These are phyloP conservation scores for Aurelia coerulea DNA, from an alignment of 30 jellyfish, hydroid and myxozoan genomes.

Conservation along the genomic window DNA sequence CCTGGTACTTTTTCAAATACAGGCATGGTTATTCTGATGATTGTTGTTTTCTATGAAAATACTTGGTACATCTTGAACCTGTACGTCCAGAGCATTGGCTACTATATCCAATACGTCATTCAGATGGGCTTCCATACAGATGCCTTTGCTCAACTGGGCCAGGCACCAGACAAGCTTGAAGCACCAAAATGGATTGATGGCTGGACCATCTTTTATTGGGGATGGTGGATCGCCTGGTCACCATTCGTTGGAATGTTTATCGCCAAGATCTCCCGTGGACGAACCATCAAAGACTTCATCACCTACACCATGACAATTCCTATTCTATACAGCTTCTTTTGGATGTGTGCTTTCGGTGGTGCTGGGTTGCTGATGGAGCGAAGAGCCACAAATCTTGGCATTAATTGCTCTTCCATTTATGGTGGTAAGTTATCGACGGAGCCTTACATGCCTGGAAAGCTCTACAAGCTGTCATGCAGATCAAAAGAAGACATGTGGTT, in stretches of 20 bases:
- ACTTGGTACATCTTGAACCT: constrained; percentile 88
- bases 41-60: constrained; percentile 71
- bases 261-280: constrained; percentile 94
- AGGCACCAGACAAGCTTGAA: constrained; percentile 88
- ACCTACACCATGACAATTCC: constrained; percentile 91
- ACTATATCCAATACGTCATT: constrained; percentile 81
- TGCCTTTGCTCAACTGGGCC: constrained; percentile 92
- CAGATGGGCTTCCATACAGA: constrained; percentile 97
- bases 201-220: constrained; percentile 98
- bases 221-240: constrained; percentile 99
- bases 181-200: constrained; percentile 83
- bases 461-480: constrained; percentile 77
- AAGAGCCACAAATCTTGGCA: constrained; percentile 75
- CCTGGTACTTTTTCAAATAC: background rate
- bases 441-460: too few species aligned
- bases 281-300: constrained; percentile 88
- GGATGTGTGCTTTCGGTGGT: constrained; percentile 96
- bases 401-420: constrained; percentile 55
- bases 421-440: constrained; percentile 21
- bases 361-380: constrained; percentile 86
- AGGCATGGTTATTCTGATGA: constrained; percentile 79
- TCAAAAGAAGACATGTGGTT: constrained; percentile 84
- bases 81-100: constrained; percentile 91
- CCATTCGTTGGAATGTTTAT: constrained; percentile 98
- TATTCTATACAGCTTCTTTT: constrained; percentile 71